These are phyloP conservation scores for Tychaedon coryphoeus DNA, from an alignment of 2,113 vertebrate genomes.

Conservation along the genomic window DNA sequence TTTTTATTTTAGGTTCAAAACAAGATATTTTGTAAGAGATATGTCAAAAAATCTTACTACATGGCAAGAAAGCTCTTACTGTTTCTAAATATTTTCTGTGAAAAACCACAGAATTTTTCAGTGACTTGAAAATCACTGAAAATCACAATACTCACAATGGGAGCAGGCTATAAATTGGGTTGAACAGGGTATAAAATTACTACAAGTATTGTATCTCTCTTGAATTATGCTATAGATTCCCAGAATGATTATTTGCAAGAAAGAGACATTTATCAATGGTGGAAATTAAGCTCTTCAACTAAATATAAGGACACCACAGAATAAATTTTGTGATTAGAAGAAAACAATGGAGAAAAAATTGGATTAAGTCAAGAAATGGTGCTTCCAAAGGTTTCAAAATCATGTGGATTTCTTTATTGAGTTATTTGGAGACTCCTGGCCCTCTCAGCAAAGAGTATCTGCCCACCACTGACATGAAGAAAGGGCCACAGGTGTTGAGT, in stretches of 20 bases:
- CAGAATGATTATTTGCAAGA: neutral
- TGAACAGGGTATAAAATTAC: neutral
- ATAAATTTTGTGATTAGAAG: neutral
- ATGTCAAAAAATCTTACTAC: neutral
- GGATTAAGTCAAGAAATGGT: neutral
- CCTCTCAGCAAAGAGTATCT: neutral
- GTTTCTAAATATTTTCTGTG: neutral
- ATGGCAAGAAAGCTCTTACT: neutral
- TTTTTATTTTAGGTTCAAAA: neutral
- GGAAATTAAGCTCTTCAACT: neutral
- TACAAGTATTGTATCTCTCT: neutral
- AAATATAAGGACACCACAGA: neutral
- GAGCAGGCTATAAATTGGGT: neutral
- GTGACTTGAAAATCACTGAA: neutral
- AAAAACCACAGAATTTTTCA: no score
- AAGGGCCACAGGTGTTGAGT: neutral
- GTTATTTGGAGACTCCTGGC: neutral
- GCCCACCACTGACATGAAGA: accelerated
- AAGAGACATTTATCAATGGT: neutral
- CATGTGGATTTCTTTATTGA: neutral
- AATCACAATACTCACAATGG: neutral
- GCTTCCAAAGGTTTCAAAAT: neutral
- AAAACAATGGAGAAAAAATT: neutral
- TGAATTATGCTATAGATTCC: neutral
- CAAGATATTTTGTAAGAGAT: neutral